Percentiles rank a stretch among this genome's conserved stretches.
These are phyloP conservation scores for Plemyria rubiginata DNA, from an alignment of 2,888 invertebrate genomes.

Conservation along the genomic window DNA sequence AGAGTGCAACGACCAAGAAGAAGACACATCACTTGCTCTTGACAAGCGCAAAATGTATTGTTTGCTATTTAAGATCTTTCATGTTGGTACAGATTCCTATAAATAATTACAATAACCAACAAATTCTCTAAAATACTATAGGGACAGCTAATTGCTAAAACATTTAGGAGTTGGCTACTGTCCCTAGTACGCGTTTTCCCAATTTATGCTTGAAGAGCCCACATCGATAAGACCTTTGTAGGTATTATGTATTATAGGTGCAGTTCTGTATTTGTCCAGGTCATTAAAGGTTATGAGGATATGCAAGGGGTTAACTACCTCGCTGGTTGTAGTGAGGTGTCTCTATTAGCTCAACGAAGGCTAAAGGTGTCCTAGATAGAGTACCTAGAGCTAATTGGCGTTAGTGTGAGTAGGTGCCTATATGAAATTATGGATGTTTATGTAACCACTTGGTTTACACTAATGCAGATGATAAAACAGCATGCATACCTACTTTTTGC, in stretches of 20 bases:
- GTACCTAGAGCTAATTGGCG: constrained; percentile 21
- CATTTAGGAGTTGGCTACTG: too few relatives aligned
- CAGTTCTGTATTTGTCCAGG: background rate
- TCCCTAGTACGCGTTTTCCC: background rate
- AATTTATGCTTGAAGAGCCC: background rate
- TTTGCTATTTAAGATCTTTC: too few relatives aligned
- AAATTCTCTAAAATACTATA: too few relatives aligned
- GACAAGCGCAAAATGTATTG: too few relatives aligned
- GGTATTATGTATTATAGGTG: background rate
- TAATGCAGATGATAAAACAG: background rate
- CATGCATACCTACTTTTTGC: too few relatives aligned
- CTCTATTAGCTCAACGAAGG: constrained; percentile 17
- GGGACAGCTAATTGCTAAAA: background rate
- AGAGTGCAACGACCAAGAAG: too few relatives aligned
- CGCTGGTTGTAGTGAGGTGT: background rate
- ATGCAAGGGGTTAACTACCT: constrained; percentile 3
- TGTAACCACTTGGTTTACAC: background rate
- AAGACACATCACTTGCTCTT: too few relatives aligned
- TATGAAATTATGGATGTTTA: background rate
- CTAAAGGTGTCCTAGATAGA: constrained; percentile 30
- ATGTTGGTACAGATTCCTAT: too few relatives aligned
- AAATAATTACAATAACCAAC: too few relatives aligned
- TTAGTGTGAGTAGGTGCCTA: constrained; percentile 6
- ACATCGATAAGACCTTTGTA: background rate
- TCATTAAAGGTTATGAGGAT: background rate